A percentile compares a stretch with the other conserved stretches of the same genome.
Conservation (phyloP, 2,113 vertebrate genomes). For the Sinocyclocheilus grahami region DNA sequence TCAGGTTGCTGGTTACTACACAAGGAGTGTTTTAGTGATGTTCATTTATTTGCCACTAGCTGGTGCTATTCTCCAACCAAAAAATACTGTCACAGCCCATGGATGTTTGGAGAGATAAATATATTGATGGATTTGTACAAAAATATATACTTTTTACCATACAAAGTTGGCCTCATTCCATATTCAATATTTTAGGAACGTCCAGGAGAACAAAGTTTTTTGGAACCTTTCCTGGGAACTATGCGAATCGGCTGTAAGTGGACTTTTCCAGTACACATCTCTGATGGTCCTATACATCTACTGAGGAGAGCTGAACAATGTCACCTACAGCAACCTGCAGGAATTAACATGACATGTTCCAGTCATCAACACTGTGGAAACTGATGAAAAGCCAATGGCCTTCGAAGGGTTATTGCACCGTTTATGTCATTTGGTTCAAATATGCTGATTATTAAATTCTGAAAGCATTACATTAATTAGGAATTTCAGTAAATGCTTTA, state of each 20-base stretch:
- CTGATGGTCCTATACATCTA: not conserved
- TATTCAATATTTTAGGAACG: slow-evolving; percentile 76
- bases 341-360: slow-evolving; percentile 5
- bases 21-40: not conserved
- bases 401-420: slow-evolving; percentile 21
- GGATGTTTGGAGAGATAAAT: too few relatives aligned
- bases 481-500: slow-evolving; percentile 32
- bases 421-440: slow-evolving; percentile 25
- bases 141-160: not conserved
- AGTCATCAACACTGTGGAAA: slow-evolving; percentile 18
- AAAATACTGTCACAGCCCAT: not conserved
- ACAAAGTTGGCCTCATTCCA: slow-evolving; percentile 43
- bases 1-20: not conserved
- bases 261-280: not conserved
- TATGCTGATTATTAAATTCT: not conserved
- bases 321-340: not conserved
- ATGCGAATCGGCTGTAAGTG: slow-evolving; percentile 84
- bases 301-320: not conserved
- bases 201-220: slow-evolving; percentile 90
- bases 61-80: slow-evolving; percentile 35
- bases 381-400: not conserved
- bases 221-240: slow-evolving; percentile 92
- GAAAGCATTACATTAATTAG: slow-evolving; percentile 15
- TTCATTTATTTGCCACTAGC: slow-evolving; percentile 37
- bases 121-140: not conserved